These are phyloP conservation scores for Ptychochromis oligacanthus DNA, from an alignment of 2,113 vertebrate genomes.

Conservation along the genomic window DNA sequence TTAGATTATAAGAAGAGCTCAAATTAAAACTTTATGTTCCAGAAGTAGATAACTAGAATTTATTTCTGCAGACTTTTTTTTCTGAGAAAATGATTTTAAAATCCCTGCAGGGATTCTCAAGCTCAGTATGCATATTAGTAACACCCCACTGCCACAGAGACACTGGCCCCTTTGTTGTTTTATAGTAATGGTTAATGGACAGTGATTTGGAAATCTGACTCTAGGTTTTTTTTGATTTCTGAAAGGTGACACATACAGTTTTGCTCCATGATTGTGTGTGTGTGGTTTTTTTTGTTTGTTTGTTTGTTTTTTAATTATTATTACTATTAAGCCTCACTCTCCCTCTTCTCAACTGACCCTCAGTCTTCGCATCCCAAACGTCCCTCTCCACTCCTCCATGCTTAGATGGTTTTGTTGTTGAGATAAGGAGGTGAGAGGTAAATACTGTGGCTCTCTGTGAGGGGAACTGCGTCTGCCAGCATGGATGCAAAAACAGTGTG, in stretches of 20 bases:
- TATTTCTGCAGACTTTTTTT: not conserved
- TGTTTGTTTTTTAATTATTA: no score
- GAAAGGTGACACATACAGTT: constrained; percentile 14
- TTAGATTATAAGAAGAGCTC: not conserved
- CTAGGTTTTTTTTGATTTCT: constrained; percentile 7
- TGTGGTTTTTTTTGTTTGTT: not conserved
- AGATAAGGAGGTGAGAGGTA: constrained; percentile 80
- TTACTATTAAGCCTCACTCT: not conserved
- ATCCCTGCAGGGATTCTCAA: not conserved
- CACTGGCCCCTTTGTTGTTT: not conserved
- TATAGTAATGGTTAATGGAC: not conserved
- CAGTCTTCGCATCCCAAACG: not conserved
- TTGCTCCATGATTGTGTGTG: no score
- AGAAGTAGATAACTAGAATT: not conserved
- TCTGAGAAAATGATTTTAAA: not conserved
- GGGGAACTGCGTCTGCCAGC: constrained; percentile 51
- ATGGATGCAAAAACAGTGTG: constrained; percentile 61
- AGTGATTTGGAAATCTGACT: not conserved
- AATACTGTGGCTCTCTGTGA: constrained; percentile 49
- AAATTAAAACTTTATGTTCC: not conserved
- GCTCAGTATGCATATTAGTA: not conserved
- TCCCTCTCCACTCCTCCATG: constrained; percentile 16
- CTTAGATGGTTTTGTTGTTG: constrained; percentile 46
- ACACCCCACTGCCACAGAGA: not conserved
- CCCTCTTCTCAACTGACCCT: not conserved